Evolutionary conservation across 2,113 vertebrate genomes (phyloP).

Genomic region (Aegithalos caudatus): DNA sequence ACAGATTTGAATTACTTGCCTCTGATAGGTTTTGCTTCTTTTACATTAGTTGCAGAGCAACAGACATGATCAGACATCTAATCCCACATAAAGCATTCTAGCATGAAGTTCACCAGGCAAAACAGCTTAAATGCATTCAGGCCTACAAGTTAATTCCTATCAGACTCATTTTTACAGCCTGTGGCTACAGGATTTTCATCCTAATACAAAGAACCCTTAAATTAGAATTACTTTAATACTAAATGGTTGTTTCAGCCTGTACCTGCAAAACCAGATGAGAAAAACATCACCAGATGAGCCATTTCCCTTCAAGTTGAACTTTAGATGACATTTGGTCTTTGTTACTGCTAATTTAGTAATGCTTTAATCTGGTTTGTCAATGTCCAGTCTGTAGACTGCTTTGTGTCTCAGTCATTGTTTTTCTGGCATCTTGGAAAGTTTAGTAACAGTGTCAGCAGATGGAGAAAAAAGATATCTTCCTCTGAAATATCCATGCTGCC

Average conservation of each 20-base stretch:
- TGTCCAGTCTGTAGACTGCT: neutral
- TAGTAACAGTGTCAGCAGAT: neutral
- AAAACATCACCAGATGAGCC: neutral
- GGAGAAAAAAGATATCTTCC: neutral
- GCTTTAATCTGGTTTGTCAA: neutral
- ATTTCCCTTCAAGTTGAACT: neutral
- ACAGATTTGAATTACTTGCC: neutral
- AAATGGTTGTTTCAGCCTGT: neutral
- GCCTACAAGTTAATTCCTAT: neutral
- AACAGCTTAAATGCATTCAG: neutral
- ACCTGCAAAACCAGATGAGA: neutral
- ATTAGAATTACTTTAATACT: neutral
- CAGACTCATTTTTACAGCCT: neutral
- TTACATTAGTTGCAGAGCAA: neutral
- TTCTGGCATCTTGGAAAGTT: neutral
- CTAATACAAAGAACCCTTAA: neutral
- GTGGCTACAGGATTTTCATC: neutral
- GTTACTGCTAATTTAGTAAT: neutral
- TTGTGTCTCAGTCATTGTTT: neutral
- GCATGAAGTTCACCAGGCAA: neutral
- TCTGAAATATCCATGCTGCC: neutral
- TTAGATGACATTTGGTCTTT: neutral
- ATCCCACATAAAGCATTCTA: neutral
- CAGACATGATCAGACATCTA: neutral
- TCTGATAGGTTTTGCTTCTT: neutral